Conservation (phyloP, 2,113 vertebrate species). For the Sapajus apella region DNA sequence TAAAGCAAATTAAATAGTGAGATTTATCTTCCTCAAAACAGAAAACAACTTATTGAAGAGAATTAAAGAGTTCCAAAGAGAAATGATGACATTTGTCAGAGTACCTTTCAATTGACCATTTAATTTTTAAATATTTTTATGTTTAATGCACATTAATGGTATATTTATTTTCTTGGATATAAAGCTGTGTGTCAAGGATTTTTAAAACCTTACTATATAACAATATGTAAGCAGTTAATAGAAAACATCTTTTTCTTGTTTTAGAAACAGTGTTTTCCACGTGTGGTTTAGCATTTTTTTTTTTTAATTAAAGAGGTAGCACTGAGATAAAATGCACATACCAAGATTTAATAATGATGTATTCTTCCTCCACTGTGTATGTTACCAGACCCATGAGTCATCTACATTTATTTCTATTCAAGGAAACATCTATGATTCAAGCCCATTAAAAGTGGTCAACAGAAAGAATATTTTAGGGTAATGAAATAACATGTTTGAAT, state of each 20-base stretch:
- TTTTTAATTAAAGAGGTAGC: neutral
- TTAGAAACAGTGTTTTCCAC: neutral
- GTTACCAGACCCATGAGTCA: neutral
- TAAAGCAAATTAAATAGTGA: neutral
- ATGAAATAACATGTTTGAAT: neutral
- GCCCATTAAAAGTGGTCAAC: neutral
- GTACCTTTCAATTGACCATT: neutral
- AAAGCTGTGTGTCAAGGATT: neutral
- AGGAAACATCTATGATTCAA: neutral
- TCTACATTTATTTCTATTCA: neutral
- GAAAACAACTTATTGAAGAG: neutral
- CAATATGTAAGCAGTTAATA: neutral
- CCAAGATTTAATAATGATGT: neutral
- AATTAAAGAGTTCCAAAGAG: neutral
- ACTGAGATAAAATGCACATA: neutral
- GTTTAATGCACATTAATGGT: neutral
- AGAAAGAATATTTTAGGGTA: neutral
- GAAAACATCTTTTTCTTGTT: neutral
- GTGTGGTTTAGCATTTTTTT: neutral
- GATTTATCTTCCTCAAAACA: neutral
- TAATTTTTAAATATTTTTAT: neutral
- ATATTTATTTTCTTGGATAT: slow-evolving; percentile 9
- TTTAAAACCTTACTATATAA: slow-evolving; percentile 9
- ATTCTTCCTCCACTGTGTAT: neutral
- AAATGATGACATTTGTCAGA: neutral